Conservation (phyloP, 2,113 vertebrate species). For the Corythaeola cristata region DNA sequence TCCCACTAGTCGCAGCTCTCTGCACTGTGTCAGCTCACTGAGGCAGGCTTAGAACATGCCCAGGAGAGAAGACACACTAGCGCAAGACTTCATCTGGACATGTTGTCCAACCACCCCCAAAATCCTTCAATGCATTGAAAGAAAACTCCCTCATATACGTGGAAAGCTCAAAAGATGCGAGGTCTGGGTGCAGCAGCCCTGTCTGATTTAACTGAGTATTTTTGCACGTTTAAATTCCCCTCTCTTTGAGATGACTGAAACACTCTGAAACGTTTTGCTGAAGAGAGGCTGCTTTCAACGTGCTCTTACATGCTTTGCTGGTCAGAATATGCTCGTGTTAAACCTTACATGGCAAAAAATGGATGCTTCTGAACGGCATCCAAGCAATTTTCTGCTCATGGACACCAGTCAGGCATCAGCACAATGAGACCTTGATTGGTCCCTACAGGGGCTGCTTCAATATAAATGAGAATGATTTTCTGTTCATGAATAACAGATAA, state of each 20-base stretch:
- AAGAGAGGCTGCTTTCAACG: not conserved
- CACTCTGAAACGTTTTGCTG: not conserved
- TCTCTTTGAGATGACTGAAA: not conserved
- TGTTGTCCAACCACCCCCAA: not conserved
- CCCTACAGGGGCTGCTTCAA: not conserved
- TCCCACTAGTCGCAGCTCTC: not conserved
- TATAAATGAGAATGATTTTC: slow-evolving; percentile 13
- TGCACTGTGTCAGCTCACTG: not conserved
- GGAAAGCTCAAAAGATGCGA: accelerated
- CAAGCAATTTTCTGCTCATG: slow-evolving; percentile 2
- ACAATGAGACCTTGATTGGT: slow-evolving; percentile 39
- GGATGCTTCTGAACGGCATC: slow-evolving; percentile 18
- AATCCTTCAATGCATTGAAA: not conserved
- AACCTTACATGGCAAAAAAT: slow-evolving; percentile 55
- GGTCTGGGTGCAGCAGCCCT: not conserved
- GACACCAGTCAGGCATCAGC: slow-evolving; percentile 2
- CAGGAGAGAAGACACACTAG: not conserved
- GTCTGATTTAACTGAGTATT: not conserved
- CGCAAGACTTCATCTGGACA: not conserved
- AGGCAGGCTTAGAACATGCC: not conserved
- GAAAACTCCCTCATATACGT: not conserved
- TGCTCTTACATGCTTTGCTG: not conserved
- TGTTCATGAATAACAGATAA: slow-evolving; percentile 17
- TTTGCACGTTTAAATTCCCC: not conserved
- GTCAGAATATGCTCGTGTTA: slow-evolving; percentile 17